Conservation (phyloP, 2,888 invertebrate species). For the Platycheirus albimanus region DNA sequence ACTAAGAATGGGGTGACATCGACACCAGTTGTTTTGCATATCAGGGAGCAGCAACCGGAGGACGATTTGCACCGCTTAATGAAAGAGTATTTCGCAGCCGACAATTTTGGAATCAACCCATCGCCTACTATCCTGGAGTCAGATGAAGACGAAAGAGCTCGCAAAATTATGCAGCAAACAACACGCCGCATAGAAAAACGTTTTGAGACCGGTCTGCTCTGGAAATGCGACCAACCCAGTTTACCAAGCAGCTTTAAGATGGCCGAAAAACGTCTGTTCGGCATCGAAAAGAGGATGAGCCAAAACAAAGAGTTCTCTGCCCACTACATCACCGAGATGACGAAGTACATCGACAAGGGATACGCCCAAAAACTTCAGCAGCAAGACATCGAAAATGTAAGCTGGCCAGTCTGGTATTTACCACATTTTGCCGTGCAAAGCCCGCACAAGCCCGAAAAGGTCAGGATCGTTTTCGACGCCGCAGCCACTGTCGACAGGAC, state of each 20-base stretch:
- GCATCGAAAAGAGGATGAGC: background rate
- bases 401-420: slow-evolving; percentile 75
- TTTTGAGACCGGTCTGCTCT: background rate
- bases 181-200: background rate
- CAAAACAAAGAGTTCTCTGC: background rate
- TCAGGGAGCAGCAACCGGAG: too few relatives aligned
- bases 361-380: slow-evolving; percentile 68
- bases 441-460: slow-evolving; percentile 75
- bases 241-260: background rate
- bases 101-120: background rate
- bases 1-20: too few relatives aligned
- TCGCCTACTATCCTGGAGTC: background rate
- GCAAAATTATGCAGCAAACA: background rate
- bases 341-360: slow-evolving; percentile 42
- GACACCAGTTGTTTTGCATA: too few relatives aligned
- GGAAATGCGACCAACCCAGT: background rate
- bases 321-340: background rate
- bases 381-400: slow-evolving; percentile 51
- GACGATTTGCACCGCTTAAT: too few relatives aligned
- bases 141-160: background rate
- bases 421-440: slow-evolving; percentile 77
- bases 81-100: background rate
- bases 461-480: slow-evolving; percentile 78
- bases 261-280: background rate
- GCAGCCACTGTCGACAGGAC: slow-evolving; percentile 75